Evolutionary conservation across 2,797 vertebrate genomes (phyloP).

Genomic region (Catamblyrhynchus diadema): DNA sequence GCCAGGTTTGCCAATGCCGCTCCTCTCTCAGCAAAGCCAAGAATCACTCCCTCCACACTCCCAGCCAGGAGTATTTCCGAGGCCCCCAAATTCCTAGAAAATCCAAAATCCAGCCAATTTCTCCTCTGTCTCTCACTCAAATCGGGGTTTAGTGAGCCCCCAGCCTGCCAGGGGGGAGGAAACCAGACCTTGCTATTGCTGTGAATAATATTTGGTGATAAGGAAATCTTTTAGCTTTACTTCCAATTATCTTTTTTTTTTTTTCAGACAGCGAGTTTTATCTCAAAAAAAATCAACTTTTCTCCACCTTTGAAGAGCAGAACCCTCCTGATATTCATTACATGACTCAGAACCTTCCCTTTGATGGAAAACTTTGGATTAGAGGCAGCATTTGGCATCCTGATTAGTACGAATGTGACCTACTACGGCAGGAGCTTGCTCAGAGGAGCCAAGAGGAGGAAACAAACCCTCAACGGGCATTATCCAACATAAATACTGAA

Average conservation of each 20-base stretch:
- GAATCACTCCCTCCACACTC: not conserved
- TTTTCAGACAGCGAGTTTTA: not conserved
- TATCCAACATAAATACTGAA: not conserved
- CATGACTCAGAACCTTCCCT: constrained; percentile 32
- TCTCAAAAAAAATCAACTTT: constrained; percentile 33
- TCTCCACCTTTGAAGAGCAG: constrained; percentile 48
- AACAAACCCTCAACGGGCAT: not conserved
- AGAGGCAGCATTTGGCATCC: constrained; percentile 6
- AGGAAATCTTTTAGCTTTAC: not conserved
- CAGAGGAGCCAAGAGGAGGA: not conserved
- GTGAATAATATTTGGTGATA: not conserved
- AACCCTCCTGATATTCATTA: constrained; percentile 60
- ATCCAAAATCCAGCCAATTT: not conserved
- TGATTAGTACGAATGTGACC: constrained; percentile 14
- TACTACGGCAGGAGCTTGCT: not conserved
- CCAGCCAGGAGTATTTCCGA: not conserved
- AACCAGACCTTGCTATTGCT: not conserved
- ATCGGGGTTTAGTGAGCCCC: fast-evolving
- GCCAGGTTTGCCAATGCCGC: fast-evolving
- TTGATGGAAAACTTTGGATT: constrained; percentile 35
- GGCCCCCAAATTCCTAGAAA: not conserved
- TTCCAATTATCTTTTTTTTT: not conserved
- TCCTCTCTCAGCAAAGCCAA: not conserved
- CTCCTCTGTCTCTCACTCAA: not conserved
- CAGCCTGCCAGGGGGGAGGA: fast-evolving